Evolutionary conservation across 1,140 invertebrate genomes (phyloP).

Genomic region (Myzus persicae): DNA sequence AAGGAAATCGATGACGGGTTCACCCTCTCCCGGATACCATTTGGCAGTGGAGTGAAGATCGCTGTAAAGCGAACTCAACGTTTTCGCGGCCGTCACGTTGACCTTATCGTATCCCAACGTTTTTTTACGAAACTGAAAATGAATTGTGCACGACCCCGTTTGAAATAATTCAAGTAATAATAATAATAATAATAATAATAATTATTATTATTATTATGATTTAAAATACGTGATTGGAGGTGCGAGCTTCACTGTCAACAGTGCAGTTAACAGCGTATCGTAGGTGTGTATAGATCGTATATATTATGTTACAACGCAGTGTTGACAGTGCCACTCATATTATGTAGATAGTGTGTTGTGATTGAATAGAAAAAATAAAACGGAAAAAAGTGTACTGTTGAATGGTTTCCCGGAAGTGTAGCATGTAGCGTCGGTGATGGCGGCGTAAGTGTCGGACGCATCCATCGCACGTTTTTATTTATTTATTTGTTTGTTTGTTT

Average conservation of each 20-base stretch:
- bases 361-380: background rate
- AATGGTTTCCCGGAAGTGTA: background rate
- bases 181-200: background rate
- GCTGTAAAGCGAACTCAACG: conserved; percentile 2
- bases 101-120: conserved; percentile 50
- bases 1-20: conserved; percentile 49
- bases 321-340: background rate
- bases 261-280: no score
- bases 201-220: no score
- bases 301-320: background rate
- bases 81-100: conserved; percentile 48
- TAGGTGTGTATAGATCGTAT: background rate
- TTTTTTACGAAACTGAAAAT: conserved; percentile 53
- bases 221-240: no score
- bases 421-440: background rate
- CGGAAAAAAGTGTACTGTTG: background rate
- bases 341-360: background rate
- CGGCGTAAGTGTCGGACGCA: background rate
- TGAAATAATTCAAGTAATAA: background rate
- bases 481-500: background rate
- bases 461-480: background rate
- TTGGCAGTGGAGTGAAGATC: background rate
- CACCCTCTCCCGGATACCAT: conserved; percentile 53
- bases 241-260: background rate
- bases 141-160: background rate